These are phyloP conservation scores for Cebidichthys violaceus DNA, from an alignment of 2,113 vertebrate species.

Conservation along the genomic window DNA sequence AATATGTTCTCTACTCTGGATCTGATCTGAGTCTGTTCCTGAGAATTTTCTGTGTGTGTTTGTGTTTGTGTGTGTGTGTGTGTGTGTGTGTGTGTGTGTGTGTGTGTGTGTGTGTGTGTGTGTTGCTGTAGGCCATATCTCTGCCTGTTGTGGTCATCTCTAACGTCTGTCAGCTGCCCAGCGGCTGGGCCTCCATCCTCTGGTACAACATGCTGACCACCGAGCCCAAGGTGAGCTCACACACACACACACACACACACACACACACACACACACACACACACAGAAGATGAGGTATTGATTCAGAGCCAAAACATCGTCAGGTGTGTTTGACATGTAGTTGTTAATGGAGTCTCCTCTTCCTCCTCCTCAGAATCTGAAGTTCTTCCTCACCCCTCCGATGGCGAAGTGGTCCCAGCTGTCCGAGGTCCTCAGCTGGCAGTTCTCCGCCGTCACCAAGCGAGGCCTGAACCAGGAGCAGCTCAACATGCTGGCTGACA, in stretches of 20 bases:
- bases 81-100: conserved; percentile 20
- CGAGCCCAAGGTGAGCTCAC: conserved; percentile 88
- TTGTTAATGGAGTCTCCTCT: neutral
- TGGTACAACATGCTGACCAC: conserved; percentile 98
- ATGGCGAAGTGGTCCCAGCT: conserved; percentile 88
- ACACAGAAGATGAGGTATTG: neutral
- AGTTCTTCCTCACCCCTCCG: conserved; percentile 92
- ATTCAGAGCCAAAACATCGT: too few relatives aligned
- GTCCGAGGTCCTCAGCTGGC: conserved; percentile 93
- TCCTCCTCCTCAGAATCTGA: conserved; percentile 85
- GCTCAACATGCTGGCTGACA: conserved; percentile 93
- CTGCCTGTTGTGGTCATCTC: conserved; percentile 97
- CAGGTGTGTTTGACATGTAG: neutral
- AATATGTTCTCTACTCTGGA: neutral
- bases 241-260: conserved; percentile 29
- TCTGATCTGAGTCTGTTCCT: neutral
- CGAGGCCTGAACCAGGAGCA: conserved; percentile 93
- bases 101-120: conserved; percentile 14
- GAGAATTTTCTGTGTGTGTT: neutral
- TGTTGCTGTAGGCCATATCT: conserved; percentile 86
- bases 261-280: conserved; percentile 30
- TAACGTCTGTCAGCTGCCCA: conserved; percentile 96
- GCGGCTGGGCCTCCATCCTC: conserved; percentile 97
- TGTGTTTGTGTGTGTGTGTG: conserved; percentile 12
- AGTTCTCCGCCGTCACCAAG: conserved; percentile 92